Evolutionary conservation across 2,888 invertebrate genomes (phyloP), one percentile per base, ranked within the genome.

Genomic region (Nyleta sp.): DNA sequence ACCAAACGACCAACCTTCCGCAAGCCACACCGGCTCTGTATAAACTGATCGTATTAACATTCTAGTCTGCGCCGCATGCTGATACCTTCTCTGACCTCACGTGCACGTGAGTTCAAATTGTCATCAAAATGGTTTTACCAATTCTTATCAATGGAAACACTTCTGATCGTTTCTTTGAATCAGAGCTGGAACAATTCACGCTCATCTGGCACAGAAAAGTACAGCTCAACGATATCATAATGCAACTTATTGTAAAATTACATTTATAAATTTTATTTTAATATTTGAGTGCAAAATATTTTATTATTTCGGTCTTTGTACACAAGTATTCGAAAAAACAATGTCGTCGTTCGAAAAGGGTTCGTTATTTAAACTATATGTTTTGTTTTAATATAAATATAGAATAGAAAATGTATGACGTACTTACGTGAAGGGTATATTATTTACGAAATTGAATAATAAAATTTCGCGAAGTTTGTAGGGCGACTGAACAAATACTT

Each of bases 1-100:
- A 50, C 44, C 38, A 65, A 72, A 60, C 59, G 57, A 46, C 72
- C 60, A 68, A 64, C 76, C 76, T 76, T 76, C 70, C 57, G 64
- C 46, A 68, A 70, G 64, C 57, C 42, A 53, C 48, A 40, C 42
- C 50, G 65, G 17, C 55, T 64, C 42, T 65, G 64, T 50, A 73
- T 73, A 62, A 62, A 33, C 38, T 46, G 50, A 68, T 60, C 74
- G 17, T 68, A 67, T 74, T 74, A 74, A 55, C 62, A 68, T 75
- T 75, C 68, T 35, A 50, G 62, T n/a, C 75, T 60, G 15, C 59
- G 28, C 50, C 28, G 46, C 53, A 53, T 24, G 48, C 46, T 70
- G 59, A 62, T 71, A 60, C 28, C 59, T 65, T 7, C 59, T 31
- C 33, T 67, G 55, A 65, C 71, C 71, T 72, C 71, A 77, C 71